These are phyloP conservation scores for Hydropotes inermis DNA, from an alignment of 2,113 vertebrate species.

Conservation along the genomic window DNA sequence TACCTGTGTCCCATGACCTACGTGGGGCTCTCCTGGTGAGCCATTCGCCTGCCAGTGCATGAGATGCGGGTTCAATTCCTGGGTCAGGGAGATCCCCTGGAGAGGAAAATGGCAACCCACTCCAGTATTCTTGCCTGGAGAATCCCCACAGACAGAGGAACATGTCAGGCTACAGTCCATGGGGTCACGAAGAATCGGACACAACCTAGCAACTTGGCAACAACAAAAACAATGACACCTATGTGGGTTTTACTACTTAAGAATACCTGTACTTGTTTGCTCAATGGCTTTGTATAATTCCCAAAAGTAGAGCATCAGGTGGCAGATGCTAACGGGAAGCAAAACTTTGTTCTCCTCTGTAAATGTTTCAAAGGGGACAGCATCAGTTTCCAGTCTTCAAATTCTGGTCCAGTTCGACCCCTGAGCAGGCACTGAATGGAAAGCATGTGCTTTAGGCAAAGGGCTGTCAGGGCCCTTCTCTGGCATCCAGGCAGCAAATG, in stretches of 20 bases:
- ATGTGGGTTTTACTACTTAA: not conserved
- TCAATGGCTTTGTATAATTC: not conserved
- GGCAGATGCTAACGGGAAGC: not conserved
- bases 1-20: not conserved
- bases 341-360: not conserved
- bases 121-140: not conserved
- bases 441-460: not conserved
- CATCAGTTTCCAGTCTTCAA: not conserved
- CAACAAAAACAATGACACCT: not conserved
- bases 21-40: not conserved
- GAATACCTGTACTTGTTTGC: not conserved
- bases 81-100: not conserved
- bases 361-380: constrained; percentile 4
- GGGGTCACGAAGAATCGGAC: not conserved
- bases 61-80: not conserved
- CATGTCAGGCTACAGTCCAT: not conserved
- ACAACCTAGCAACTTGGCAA: not conserved
- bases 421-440: not conserved
- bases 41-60: accelerated
- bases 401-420: not conserved
- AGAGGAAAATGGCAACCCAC: not conserved
- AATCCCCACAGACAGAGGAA: not conserved
- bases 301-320: not conserved
- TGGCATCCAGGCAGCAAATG: not conserved
- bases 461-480: not conserved